phyloP scores from a whole-genome alignment of 2,888 invertebrate genomes.

The Apeira syringaria region DNA sequence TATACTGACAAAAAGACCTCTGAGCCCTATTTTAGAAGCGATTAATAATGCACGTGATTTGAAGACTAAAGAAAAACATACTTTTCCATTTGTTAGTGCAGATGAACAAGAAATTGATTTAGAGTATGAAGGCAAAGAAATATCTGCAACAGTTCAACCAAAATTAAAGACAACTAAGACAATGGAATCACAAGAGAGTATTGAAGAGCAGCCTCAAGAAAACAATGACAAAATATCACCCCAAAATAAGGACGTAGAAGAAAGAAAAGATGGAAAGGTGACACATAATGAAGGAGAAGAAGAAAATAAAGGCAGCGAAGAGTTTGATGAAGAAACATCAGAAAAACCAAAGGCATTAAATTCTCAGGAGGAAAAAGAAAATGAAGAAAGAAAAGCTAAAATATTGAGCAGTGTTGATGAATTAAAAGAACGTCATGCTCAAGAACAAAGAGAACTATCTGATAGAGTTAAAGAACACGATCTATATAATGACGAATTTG shows the following conservation, averaged over 20 bases:
- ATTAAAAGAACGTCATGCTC: slow-evolving; percentile 63
- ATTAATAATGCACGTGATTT: slow-evolving; percentile 27
- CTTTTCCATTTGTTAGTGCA: slow-evolving; percentile 3
- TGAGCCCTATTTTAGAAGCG: slow-evolving; percentile 38
- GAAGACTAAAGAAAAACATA: slow-evolving; percentile 13
- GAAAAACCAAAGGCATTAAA: slow-evolving; percentile 42
- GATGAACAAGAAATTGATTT: neutral
- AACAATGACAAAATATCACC: slow-evolving; percentile 11
- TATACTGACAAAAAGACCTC: slow-evolving; percentile 51
- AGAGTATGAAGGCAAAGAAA: slow-evolving; percentile 7
- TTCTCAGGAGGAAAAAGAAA: slow-evolving; percentile 48
- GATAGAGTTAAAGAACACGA: slow-evolving; percentile 69
- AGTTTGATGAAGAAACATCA: slow-evolving; percentile 47
- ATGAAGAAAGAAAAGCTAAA: slow-evolving; percentile 61
- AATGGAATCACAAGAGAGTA: slow-evolving; percentile 12
- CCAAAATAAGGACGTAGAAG: slow-evolving; percentile 1
- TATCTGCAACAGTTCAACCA: neutral
- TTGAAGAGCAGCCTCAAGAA: neutral
- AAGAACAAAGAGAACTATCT: slow-evolving; percentile 62
- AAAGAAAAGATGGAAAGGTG: slow-evolving; percentile 8
- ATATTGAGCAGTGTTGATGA: slow-evolving; percentile 68
- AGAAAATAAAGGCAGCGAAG: slow-evolving; percentile 29
- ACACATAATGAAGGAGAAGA: slow-evolving; percentile 26
- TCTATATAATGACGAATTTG: slow-evolving; percentile 54
- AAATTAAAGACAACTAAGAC: slow-evolving; percentile 4